Evolutionary conservation across 2,113 vertebrate genomes (phyloP).

Genomic region (Phoenicopterus ruber): DNA sequence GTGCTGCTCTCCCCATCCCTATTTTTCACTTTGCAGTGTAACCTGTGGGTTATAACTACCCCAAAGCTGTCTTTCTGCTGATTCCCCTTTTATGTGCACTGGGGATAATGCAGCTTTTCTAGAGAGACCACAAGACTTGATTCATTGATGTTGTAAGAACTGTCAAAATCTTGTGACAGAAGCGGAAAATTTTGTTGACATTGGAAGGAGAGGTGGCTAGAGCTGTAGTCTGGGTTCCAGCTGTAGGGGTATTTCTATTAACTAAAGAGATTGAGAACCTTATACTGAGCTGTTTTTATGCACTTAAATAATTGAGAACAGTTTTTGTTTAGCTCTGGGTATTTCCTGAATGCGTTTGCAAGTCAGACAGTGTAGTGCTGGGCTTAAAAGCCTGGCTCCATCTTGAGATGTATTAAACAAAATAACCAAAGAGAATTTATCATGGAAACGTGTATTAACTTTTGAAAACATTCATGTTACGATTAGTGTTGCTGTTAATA

Average conservation of each 20-base stretch:
- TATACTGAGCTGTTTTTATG: conserved; percentile 17
- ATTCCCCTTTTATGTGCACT: conserved; percentile 8
- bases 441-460: not conserved
- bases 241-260: conserved; percentile 34
- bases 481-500: not conserved
- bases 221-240: conserved; percentile 28
- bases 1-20: not conserved
- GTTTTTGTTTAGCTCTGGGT: conserved; percentile 48
- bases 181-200: conserved; percentile 56
- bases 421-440: not conserved
- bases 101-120: conserved; percentile 20
- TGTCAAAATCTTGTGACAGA: conserved; percentile 53
- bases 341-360: conserved; percentile 35
- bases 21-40: not conserved
- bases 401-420: not conserved
- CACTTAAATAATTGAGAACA: conserved; percentile 52
- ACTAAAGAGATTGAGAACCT: conserved; percentile 17
- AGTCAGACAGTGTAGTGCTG: not conserved
- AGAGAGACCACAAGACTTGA: conserved; percentile 31
- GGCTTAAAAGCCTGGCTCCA: conserved; percentile 4
- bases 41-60: not conserved
- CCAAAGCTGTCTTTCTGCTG: not conserved
- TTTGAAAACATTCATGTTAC: not conserved
- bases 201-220: conserved; percentile 42
- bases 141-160: conserved; percentile 50